Evolutionary conservation across 64 coral and sea anemone species (phyloP).

Genomic region (Montipora efflorescens): DNA sequence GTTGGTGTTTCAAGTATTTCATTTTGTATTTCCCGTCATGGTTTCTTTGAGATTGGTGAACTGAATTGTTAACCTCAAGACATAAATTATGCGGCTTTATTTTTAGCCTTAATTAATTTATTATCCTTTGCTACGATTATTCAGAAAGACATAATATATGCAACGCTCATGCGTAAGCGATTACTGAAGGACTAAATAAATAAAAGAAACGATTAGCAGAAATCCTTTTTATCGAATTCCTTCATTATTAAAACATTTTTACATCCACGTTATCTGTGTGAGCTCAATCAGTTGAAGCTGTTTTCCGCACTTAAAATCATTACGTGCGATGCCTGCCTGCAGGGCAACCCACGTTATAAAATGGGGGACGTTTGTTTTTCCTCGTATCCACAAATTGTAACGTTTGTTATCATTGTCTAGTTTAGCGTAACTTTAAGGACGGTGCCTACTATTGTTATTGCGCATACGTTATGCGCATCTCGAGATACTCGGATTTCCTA

Average conservation of each 20-base stretch:
- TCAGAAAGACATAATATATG: conserved; percentile 50
- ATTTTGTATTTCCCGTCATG: background rate
- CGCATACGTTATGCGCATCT: too few relatives aligned
- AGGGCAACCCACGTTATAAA: too few relatives aligned
- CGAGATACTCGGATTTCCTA: too few relatives aligned
- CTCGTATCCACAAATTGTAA: too few relatives aligned
- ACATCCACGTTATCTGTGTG: background rate
- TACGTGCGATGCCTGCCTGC: too few relatives aligned
- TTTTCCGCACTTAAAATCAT: too few relatives aligned
- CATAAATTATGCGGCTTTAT: conserved; percentile 18
- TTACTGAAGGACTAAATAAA: background rate
- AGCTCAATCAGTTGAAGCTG: too few relatives aligned
- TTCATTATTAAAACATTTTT: background rate
- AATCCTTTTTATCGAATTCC: background rate
- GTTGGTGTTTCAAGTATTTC: background rate
- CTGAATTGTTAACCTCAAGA: background rate
- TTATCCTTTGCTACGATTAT: conserved; percentile 41
- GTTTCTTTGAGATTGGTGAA: background rate
- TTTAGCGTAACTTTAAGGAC: too few relatives aligned
- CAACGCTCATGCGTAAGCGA: conserved; percentile 2
- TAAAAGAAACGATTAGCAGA: background rate
- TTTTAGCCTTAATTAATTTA: conserved; percentile 44
- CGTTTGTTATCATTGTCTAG: too few relatives aligned
- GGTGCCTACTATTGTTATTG: too few relatives aligned
- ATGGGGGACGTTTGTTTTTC: too few relatives aligned